Base-by-base conservation (phyloP, 2,113 vertebrate species). In the Cyanocitta stelleri region DNA sequence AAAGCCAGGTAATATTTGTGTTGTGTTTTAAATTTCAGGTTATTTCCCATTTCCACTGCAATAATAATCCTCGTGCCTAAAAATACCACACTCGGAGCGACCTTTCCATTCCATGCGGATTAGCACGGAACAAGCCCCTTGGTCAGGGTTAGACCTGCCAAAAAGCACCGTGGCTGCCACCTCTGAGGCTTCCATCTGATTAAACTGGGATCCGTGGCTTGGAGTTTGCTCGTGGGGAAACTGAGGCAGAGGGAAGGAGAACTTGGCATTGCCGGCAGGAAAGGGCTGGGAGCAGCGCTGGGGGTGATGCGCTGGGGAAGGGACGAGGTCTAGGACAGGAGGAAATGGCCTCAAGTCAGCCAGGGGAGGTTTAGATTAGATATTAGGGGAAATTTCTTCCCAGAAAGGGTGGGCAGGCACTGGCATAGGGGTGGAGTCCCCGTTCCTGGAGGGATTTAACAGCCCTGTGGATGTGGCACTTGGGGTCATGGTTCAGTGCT, bases 31-130 rank as follows among this genome's bases (percentile, higher is more conserved):
- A 71, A 23, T 49, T 72, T 62, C 49, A 82, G 48, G 30, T 90
- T 87, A 23, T 89, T 95, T 95, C 85, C 71, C 49, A 55, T 85
- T 85, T 79, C 66, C 66, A 68, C 54, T 72, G 56, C 48, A 82
- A 49, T 87, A 85, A 93, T 64, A 64, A 82, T 33, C 66, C 59
- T 85, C 6, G 6, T 24, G 81, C 39, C 78, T 93, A 66, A 91
- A 89, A 93, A 87, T 49, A 93, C 55, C 67, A 44, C 74, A 68
- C 5, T 1, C 27, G 48, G 30, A 56, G 37, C 48, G 62, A 78
- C 74, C 69, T 93, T 94, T 33, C 49, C 49, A 33, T 33, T 63
- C 49, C 12, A 5, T 15, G 14, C 1, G 44, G 84, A 78, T 91
- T 67, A 75, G 77, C 59, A 63, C 1, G 0, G 46, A 90, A 67